phyloP scores from a whole-genome alignment of 2,888 invertebrate species.

The Sisyra nigra region DNA sequence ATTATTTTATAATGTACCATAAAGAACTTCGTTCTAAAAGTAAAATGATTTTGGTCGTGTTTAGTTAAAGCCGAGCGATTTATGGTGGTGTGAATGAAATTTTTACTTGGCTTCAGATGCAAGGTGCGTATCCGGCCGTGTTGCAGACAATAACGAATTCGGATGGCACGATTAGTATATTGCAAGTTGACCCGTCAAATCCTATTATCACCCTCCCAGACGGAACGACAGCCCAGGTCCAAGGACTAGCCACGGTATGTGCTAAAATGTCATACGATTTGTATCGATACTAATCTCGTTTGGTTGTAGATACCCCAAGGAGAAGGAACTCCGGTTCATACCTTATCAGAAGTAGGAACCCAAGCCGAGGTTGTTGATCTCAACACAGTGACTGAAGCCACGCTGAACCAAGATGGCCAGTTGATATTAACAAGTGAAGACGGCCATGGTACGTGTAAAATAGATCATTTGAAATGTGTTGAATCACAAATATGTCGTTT shows the following conservation, averaged over 20 bases:
- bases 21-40: no score
- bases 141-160: slow-evolving; percentile 93
- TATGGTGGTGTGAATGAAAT: no score
- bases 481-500: slow-evolving; percentile 7
- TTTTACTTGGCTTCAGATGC: slow-evolving; percentile 4
- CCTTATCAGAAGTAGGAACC: slow-evolving; percentile 58
- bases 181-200: slow-evolving; percentile 87
- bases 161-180: slow-evolving; percentile 89
- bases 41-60: no score
- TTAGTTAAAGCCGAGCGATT: no score
- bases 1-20: no score
- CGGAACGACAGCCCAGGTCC: slow-evolving; percentile 89
- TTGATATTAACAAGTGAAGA: slow-evolving; percentile 90
- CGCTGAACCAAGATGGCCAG: slow-evolving; percentile 83
- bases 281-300: background rate
- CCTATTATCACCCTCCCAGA: slow-evolving; percentile 91
- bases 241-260: slow-evolving; percentile 51
- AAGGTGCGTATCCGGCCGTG: slow-evolving; percentile 46
- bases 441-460: slow-evolving; percentile 54
- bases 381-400: slow-evolving; percentile 77
- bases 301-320: slow-evolving; percentile 41
- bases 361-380: slow-evolving; percentile 76
- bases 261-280: background rate
- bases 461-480: slow-evolving; percentile 4
- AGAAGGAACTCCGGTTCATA: slow-evolving; percentile 38